These are phyloP conservation scores for Trichogramma dendrolimi DNA, from an alignment of 2,888 invertebrate genomes.

Conservation along the genomic window DNA sequence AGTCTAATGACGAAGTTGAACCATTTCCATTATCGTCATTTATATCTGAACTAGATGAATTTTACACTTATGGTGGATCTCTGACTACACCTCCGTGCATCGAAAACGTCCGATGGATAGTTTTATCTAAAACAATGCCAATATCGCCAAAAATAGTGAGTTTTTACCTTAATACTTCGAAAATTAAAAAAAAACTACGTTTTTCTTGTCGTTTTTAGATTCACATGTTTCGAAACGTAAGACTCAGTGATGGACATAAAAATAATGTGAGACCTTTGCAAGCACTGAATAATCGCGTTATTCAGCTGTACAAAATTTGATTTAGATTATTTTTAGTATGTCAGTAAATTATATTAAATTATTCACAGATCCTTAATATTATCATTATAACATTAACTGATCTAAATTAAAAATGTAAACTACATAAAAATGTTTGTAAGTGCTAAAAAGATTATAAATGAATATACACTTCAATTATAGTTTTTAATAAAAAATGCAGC, in stretches of 20 bases:
- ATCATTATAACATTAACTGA: background rate
- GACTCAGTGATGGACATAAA: background rate
- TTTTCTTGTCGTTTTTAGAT: conserved; percentile 1
- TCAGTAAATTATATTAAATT: background rate
- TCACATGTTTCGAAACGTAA: background rate
- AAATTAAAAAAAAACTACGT: too few species aligned
- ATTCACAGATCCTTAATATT: background rate
- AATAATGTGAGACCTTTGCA: conserved; percentile 1
- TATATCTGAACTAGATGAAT: background rate
- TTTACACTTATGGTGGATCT: conserved; percentile 10
- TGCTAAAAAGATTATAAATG: too few species aligned
- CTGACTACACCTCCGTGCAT: conserved; percentile 10
- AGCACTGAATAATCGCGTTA: conserved; percentile 1
- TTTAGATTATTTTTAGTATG: background rate
- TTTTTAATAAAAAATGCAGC: too few species aligned
- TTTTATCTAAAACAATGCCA: background rate
- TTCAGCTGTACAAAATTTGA: conserved; percentile 2
- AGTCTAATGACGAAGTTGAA: background rate
- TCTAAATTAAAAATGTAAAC: too few species aligned
- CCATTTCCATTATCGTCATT: background rate
- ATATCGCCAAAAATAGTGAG: conserved; percentile 9
- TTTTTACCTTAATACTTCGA: background rate
- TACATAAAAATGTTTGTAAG: too few species aligned
- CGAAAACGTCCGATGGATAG: conserved; percentile 10
- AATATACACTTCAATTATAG: too few species aligned